phyloP scores from a whole-genome alignment of 2,888 invertebrate species.

The Blastobasis lacticolella region DNA sequence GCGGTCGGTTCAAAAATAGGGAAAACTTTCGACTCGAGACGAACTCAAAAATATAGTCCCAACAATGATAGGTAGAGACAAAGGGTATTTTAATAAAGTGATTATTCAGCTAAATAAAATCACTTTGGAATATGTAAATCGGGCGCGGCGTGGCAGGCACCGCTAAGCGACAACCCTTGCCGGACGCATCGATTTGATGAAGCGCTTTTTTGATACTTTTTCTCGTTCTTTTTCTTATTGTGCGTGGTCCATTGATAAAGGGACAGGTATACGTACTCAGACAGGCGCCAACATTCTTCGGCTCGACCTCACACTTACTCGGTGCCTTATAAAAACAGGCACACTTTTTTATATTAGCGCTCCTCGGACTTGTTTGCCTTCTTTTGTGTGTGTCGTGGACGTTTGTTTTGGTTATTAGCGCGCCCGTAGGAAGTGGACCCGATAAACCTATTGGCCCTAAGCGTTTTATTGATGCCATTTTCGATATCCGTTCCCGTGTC shows the following conservation, averaged over 20 bases:
- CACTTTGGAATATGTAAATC: no score
- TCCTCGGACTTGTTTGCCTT: constrained; percentile 69
- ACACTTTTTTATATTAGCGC: constrained; percentile 70
- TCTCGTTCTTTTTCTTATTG: constrained; percentile 59
- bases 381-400: constrained; percentile 62
- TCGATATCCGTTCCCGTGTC: constrained; percentile 57
- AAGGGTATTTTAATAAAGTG: constrained; percentile 8
- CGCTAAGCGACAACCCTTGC: constrained; percentile 60
- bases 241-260: constrained; percentile 71
- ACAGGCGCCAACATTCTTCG: constrained; percentile 75
- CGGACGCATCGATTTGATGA: constrained; percentile 67
- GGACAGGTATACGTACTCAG: constrained; percentile 74
- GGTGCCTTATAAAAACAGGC: constrained; percentile 66
- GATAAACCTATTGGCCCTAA: constrained; percentile 69
- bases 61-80: neutral
- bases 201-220: constrained; percentile 66
- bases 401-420: constrained; percentile 72
- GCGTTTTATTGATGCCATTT: constrained; percentile 72
- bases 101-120: neutral
- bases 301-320: constrained; percentile 72
- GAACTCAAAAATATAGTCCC: no score
- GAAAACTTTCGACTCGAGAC: no score
- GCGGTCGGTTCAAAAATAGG: no score
- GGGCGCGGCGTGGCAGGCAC: constrained; percentile 7
- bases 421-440: constrained; percentile 67